These are phyloP conservation scores for Anoplolepis gracilipes DNA, from an alignment of 1,140 invertebrate genomes.

Conservation along the genomic window DNA sequence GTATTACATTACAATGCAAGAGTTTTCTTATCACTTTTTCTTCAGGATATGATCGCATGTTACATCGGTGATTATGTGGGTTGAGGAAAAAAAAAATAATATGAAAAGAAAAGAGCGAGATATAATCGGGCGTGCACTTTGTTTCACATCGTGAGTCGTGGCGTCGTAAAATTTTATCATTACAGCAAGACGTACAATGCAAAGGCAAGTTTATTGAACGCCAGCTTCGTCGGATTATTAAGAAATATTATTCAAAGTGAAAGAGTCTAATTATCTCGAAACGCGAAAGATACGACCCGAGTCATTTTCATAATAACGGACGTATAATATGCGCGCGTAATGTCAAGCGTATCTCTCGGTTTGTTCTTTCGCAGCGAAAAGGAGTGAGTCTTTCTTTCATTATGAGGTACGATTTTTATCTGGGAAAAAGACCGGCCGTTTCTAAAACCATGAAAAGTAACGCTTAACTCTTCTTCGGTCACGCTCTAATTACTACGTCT, in stretches of 20 bases:
- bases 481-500: slow-evolving; percentile 49
- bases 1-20: background rate
- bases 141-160: background rate
- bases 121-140: slow-evolving; percentile 15
- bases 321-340: background rate
- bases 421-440: slow-evolving; percentile 14
- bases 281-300: background rate
- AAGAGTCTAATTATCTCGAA: background rate
- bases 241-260: background rate
- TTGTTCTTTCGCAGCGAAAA: slow-evolving; percentile 1
- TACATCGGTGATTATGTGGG: background rate
- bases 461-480: slow-evolving; percentile 45
- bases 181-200: background rate
- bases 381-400: slow-evolving; percentile 21
- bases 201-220: background rate
- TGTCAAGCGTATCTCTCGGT: background rate
- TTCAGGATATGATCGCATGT: background rate
- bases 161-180: background rate
- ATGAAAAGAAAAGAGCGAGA: background rate
- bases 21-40: background rate
- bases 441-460: slow-evolving; percentile 44
- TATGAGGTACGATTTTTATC: background rate
- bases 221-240: slow-evolving; percentile 1
- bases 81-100: background rate
- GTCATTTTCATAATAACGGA: background rate